Evolutionary conservation across 2,888 invertebrate genomes (phyloP), one percentile per base, ranked within the genome.

Genomic region (Augiades crinisus): DNA sequence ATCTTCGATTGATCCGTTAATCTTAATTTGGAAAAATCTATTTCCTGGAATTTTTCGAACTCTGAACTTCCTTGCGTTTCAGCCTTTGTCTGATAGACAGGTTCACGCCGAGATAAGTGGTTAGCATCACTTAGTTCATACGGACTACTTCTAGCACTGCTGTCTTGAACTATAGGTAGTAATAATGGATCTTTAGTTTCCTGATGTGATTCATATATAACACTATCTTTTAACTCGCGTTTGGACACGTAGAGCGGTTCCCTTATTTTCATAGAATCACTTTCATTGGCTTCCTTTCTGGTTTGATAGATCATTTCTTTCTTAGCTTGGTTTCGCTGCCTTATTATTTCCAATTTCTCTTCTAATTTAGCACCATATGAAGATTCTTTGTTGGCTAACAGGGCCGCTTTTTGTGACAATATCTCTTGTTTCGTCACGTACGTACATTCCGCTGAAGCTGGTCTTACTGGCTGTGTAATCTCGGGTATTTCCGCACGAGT

Each of bases 291-390:
- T 64, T 90, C 90, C 59, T 87, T 83, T 59, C 89, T 78, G 10
- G 88, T 83, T 65, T 90, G 90, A 66, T 90, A 90, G 55, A 90
- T 90, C 75, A 88, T 78, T 58, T 90, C 90, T 56, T 90, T 90
- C 57, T 90, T 90, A 1, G 90, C 90, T 66, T 90, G 89, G 59
- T 90, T 90, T 57, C 90, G 80, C 65, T 90, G 88, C 63, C 88
- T 89, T 54, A 90, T 90, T 37, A 90, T 86, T 72, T 90, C 90
- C 27, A 90, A 67, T 60, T 90, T 90, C 51, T 90, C 90, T 64
- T 90, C 90, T 36, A 88, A 63, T 47, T 78, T 74, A 49, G 73
- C 73, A 22, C 79, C 75, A 51, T 84, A 87, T 24, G 68, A 71
- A 1, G 81, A 81, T 57, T 90, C 88, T 67, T 83, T 86, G 56